Evolutionary conservation across 64 coral and sea anemone genomes (phyloP), one percentile per base, ranked within the genome.

Genomic region (Trachythela sp.): DNA sequence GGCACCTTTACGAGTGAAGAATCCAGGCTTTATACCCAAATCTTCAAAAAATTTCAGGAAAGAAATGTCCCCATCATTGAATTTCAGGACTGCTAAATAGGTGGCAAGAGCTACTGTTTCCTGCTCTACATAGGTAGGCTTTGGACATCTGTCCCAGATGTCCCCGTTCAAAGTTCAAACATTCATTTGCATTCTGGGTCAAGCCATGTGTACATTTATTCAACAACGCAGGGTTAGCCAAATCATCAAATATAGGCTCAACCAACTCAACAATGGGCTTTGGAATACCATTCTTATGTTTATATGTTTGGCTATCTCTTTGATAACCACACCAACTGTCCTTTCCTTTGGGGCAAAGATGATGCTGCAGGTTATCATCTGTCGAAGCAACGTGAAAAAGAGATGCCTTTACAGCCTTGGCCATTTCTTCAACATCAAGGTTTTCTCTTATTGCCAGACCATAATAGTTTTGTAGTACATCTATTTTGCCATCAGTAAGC

Each of bases 381-480:
- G 64, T 70, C 7, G 64, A 70, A 8, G 64, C 64, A 7, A 70
- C 64, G 24, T 70, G 64, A 70, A 26, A 70, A 8, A 70, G 64
- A 32, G 30, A 26, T 22, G 20, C 64, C 24, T 70, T 70, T 9
- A 26, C 8, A 26, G 30, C 64, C 30, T 70, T 70, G 24, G 20
- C 64, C 18, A 26, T 70, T 70, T n/a, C n/a, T n/a, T n/a, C n/a
- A n/a, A n/a, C n/a, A n/a, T n/a, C n/a, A n/a, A n/a, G 64, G 24
- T 70, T 70, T 70, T 70, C 64, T 70, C 64, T 70, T 70, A 70
- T 70, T 8, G 64, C 64, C 64, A 70, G 30, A n/a, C n/a, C n/a
- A n/a, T n/a, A n/a, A n/a, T n/a, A n/a, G n/a, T n/a, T n/a, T n/a
- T n/a, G n/a, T n/a, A n/a, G n/a, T n/a, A n/a, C n/a, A n/a, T n/a